These are phyloP conservation scores for Poecilia velifera DNA, from an alignment of 2,797 vertebrate genomes.

Conservation along the genomic window DNA sequence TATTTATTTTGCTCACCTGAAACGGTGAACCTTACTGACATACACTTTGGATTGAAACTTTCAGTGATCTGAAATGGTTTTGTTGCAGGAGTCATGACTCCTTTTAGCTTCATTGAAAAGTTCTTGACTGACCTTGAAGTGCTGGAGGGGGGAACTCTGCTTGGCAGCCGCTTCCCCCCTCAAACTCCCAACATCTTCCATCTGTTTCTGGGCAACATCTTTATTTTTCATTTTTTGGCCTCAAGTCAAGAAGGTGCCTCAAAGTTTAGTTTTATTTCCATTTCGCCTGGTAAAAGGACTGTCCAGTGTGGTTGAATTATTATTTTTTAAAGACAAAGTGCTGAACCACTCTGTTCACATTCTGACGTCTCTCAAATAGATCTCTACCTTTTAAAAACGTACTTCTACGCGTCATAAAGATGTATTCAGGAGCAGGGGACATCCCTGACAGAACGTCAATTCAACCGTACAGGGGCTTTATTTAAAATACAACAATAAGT, in stretches of 20 bases:
- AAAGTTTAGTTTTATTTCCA: constrained; percentile 45
- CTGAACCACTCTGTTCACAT: constrained; percentile 82
- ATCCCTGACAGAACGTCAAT: constrained; percentile 49
- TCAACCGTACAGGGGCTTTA: constrained; percentile 57
- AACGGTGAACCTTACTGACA: constrained; percentile 33
- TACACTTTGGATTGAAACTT: constrained; percentile 72
- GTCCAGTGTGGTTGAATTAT: constrained; percentile 74
- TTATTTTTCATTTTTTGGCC: constrained; percentile 63
- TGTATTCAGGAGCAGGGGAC: constrained; percentile 47
- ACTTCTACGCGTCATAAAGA: constrained; percentile 61
- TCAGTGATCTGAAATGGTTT: constrained; percentile 55
- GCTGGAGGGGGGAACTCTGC: constrained; percentile 39
- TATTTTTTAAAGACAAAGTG: constrained; percentile 79
- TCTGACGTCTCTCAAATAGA: constrained; percentile 79
- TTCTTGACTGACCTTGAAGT: constrained; percentile 42
- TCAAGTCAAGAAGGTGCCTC: constrained; percentile 71
- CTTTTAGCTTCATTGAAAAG: constrained; percentile 51
- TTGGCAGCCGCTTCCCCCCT: constrained; percentile 39
- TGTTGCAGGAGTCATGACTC: constrained; percentile 36
- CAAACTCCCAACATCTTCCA: constrained; percentile 30
- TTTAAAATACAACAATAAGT: constrained; percentile 82
- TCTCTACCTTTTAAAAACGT: constrained; percentile 70
- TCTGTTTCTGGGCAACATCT: constrained; percentile 41
- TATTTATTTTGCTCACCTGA: constrained; percentile 28
- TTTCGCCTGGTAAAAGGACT: constrained; percentile 72